These are phyloP conservation scores for Branchipolynoe longqiensis DNA, from an alignment of 2,888 invertebrate genomes.

Conservation along the genomic window DNA sequence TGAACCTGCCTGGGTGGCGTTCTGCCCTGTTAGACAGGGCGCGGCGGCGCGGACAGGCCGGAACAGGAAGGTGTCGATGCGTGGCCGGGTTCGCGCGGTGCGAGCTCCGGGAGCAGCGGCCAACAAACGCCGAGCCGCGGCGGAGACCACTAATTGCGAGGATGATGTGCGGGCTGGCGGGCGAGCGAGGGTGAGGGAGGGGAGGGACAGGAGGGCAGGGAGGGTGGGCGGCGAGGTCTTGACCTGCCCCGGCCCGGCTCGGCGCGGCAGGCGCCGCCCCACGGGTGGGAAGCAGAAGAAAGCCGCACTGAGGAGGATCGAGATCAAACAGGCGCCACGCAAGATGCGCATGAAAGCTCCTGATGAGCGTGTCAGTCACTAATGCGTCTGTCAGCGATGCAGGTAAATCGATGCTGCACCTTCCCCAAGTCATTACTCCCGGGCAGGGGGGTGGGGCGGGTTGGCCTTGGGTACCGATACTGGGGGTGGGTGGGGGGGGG, in stretches of 20 bases:
- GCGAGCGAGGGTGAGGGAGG: background rate
- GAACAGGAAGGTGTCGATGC: background rate
- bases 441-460: background rate
- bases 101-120: too few species aligned
- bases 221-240: background rate
- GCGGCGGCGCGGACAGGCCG: background rate
- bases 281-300: background rate
- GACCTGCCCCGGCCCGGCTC: background rate
- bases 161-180: background rate
- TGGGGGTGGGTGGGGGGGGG: background rate
- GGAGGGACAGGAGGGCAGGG: background rate
- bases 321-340: constrained; percentile 17
- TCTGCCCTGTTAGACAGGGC: too few species aligned
- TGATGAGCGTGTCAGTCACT: constrained; percentile 22
- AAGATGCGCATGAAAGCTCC: background rate
- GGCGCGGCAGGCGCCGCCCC: background rate
- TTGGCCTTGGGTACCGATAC: constrained; percentile 10
- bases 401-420: constrained; percentile 34
- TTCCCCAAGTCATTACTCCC: background rate
- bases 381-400: constrained; percentile 6
- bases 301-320: background rate
- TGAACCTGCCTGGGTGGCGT: too few species aligned
- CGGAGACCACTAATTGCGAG: background rate
- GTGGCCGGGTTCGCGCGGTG: background rate
- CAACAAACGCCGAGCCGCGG: too few species aligned